Conservation (phyloP, 2,797 vertebrate species). For the Tauraco hartlaubi region DNA sequence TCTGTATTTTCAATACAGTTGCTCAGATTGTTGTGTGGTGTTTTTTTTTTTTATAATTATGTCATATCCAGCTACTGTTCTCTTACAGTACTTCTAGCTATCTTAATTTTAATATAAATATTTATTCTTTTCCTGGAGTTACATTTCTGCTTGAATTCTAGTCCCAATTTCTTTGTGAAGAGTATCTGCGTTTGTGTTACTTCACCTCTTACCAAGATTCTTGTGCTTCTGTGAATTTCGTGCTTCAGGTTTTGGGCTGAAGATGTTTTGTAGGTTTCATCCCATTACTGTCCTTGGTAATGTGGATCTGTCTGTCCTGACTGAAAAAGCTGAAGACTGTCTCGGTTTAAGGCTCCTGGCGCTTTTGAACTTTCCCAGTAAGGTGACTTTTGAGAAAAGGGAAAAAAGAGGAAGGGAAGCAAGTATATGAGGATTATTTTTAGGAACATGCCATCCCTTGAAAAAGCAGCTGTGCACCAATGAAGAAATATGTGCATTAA, state of each 20-base stretch:
- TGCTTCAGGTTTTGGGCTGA: not conserved
- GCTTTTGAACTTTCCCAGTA: not conserved
- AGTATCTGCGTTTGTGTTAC: not conserved
- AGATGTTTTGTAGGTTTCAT: too few relatives aligned
- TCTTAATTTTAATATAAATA: not conserved
- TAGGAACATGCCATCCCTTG: not conserved
- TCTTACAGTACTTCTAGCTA: not conserved
- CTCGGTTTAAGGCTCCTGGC: not conserved
- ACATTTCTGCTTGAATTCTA: not conserved
- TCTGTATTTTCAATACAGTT: not conserved
- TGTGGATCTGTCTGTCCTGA: not conserved
- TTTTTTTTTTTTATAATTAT: not conserved
- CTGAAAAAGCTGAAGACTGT: too few relatives aligned
- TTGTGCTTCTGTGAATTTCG: not conserved
- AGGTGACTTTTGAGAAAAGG: not conserved
- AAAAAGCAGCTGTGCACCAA: not conserved
- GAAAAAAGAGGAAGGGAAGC: not conserved
- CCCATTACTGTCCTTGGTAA: not conserved
- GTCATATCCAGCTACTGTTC: not conserved
- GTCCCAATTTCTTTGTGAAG: not conserved
- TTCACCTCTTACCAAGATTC: not conserved
- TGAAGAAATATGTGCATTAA: accelerated
- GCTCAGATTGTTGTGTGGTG: accelerated
- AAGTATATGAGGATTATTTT: not conserved
- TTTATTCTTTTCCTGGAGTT: not conserved